Percentiles rank a stretch among this genome's conserved stretches.
Evolutionary conservation across 1,140 invertebrate species (phyloP).

Genomic region (Eriosoma lanigerum): DNA sequence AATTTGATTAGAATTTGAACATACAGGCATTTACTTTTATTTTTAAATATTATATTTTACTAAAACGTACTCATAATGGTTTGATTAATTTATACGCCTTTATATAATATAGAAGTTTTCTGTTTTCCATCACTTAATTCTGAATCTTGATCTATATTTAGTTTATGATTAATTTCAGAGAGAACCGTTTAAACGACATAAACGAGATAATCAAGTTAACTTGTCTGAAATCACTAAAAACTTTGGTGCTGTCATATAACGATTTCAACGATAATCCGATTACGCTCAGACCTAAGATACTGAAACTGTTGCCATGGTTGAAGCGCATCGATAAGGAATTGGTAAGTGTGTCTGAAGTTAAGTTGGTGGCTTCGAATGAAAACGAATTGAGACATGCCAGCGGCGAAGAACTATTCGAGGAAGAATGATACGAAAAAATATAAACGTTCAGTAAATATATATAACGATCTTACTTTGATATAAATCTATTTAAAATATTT

Average conservation of each 20-base stretch:
- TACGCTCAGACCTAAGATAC: not conserved
- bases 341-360: not conserved
- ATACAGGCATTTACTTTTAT: no score
- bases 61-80: no score
- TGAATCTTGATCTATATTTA: no score
- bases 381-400: not conserved
- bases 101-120: no score
- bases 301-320: conserved; percentile 16
- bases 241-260: not conserved
- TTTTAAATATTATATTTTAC: no score
- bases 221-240: conserved; percentile 25
- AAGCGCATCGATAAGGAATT: not conserved
- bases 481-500: no score
- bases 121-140: no score
- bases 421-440: not conserved
- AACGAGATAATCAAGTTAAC: not conserved
- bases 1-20: no score
- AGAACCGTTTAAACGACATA: not conserved
- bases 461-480: no score
- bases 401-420: not conserved
- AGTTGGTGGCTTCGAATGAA: not conserved
- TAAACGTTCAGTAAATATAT: no score
- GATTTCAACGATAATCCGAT: not conserved
- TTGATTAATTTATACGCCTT: no score
- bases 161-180: not conserved